Percentiles rank a stretch among this genome's conserved stretches.
Conservation (phyloP, 2,797 vertebrate genomes). For the Rhinophrynus dorsalis region DNA sequence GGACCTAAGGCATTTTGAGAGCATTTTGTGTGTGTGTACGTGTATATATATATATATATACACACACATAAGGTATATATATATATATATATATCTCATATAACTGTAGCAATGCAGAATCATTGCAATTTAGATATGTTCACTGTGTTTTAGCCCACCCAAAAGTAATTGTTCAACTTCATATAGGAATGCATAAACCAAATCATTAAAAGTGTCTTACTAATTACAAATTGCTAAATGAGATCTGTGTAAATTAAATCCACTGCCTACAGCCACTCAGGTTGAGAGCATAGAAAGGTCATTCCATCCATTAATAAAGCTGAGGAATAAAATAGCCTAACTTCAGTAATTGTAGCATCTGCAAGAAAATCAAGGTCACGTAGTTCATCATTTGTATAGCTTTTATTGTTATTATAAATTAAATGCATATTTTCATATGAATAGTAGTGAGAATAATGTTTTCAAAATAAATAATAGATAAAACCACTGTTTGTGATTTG, state of each 20-base stretch:
- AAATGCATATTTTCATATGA: too few species aligned
- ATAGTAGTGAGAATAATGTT: too few species aligned
- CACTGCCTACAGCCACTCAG: conserved; percentile 42
- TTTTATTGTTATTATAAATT: too few species aligned
- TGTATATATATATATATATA: too few species aligned
- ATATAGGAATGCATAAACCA: conserved; percentile 56
- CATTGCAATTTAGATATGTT: conserved; percentile 52
- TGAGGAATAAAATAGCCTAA: conserved; percentile 46
- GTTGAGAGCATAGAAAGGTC: conserved; percentile 58
- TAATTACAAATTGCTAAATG: conserved; percentile 60
- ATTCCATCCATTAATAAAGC: conserved; percentile 53
- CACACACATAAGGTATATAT: too few species aligned
- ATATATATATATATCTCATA: too few species aligned
- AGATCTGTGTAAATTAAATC: conserved; percentile 53
- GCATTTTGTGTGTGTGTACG: too few species aligned
- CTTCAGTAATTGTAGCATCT: conserved; percentile 32
- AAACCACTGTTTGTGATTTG: too few species aligned
- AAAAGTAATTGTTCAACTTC: conserved; percentile 53
- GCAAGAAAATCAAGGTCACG: conserved; percentile 48
- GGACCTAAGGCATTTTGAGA: too few species aligned
- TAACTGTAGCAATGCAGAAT: too few species aligned
- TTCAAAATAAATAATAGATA: too few species aligned
- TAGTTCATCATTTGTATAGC: background rate
- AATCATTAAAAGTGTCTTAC: conserved; percentile 59
- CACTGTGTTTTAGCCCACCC: conserved; percentile 56